Conservation (phyloP, 2,113 vertebrate genomes). For the Capreolus pygargus region DNA sequence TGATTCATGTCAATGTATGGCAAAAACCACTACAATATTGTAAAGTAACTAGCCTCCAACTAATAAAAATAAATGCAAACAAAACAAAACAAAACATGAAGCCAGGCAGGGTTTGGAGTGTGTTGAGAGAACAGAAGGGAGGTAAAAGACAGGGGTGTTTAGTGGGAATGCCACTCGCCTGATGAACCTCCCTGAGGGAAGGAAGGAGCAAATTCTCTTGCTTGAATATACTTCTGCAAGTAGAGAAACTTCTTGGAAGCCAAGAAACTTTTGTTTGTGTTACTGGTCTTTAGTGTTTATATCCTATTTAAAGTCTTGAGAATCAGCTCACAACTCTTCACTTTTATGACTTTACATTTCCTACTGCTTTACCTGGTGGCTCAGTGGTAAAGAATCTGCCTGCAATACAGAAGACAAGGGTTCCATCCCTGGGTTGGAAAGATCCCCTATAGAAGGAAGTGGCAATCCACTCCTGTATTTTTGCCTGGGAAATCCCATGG, state of each 20-base stretch:
- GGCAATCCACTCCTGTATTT: background rate
- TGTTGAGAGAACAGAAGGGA: background rate
- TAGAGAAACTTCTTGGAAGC: background rate
- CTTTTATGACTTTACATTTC: background rate
- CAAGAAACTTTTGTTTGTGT: background rate
- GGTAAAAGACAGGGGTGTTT: too few relatives aligned
- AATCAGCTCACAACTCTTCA: background rate
- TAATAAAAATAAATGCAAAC: too few relatives aligned
- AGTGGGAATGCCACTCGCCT: background rate
- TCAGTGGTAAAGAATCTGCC: background rate
- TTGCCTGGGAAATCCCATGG: background rate
- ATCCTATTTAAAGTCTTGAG: background rate
- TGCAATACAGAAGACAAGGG: background rate
- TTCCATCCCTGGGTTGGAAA: background rate
- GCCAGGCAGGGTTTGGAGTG: background rate
- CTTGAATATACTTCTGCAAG: background rate
- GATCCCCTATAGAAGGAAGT: background rate
- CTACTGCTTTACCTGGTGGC: background rate
- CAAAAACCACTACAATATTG: too few relatives aligned
- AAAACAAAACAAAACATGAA: too few relatives aligned
- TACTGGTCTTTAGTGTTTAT: background rate
- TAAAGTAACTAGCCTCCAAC: too few relatives aligned
- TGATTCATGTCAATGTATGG: too few relatives aligned
- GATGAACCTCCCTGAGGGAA: background rate
- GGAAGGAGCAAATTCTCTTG: background rate